Conservation (phyloP, 1,140 invertebrate species). For the Charaxes varanes region DNA sequence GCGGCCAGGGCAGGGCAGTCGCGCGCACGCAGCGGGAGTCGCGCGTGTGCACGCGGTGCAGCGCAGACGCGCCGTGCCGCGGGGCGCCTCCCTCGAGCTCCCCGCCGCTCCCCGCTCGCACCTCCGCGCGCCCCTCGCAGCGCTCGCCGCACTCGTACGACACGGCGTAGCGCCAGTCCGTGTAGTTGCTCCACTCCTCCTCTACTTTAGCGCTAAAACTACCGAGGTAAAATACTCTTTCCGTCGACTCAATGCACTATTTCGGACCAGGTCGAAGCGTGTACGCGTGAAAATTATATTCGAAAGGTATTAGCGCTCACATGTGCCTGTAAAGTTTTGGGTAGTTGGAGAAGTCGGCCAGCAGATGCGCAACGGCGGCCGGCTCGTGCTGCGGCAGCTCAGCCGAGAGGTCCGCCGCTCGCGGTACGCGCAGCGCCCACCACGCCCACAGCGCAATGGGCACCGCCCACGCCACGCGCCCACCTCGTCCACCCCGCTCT, state of each 20-base stretch:
- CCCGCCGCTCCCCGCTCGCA: constrained; percentile 9
- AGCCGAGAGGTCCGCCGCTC: constrained; percentile 8
- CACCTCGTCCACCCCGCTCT: constrained; percentile 5
- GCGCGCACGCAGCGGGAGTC: constrained; percentile 24
- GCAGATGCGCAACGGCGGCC: constrained; percentile 30
- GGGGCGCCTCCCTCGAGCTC: constrained; percentile 2
- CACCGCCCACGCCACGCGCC: constrained; percentile 8
- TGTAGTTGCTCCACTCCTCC: constrained; percentile 39
- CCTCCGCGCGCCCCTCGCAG: constrained; percentile 34
- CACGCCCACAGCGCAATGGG: constrained; percentile 14
- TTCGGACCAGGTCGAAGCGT: too few species aligned
- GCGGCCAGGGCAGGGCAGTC: constrained; percentile 34
- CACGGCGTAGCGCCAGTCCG: constrained; percentile 42
- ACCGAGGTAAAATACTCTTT: not conserved
- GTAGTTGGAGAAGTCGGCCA: constrained; percentile 42
- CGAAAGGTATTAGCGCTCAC: too few species aligned
- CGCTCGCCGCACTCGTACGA: constrained; percentile 41
- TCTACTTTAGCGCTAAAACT: constrained; percentile 15
- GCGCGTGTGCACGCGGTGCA: constrained; percentile 17
- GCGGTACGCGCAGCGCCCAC: constrained; percentile 16
- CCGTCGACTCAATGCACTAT: not conserved
- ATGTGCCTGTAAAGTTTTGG: constrained; percentile 18
- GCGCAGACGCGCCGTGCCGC: constrained; percentile 3
- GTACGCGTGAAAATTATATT: not conserved
- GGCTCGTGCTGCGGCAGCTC: constrained; percentile 22